phyloP scores from a whole-genome alignment of 1,140 invertebrate genomes.

The Lycorma delicatula region DNA sequence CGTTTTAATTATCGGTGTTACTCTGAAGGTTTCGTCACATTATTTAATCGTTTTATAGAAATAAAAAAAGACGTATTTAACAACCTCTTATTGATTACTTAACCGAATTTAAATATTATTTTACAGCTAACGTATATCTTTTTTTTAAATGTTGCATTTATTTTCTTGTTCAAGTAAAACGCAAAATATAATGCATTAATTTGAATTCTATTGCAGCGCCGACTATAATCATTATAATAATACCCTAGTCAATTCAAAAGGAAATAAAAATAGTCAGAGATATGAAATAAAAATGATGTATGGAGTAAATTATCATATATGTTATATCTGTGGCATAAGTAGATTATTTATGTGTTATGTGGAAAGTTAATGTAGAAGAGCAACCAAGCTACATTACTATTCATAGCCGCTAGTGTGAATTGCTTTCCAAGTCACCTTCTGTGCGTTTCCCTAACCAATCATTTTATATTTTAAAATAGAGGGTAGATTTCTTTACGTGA shows the following conservation, averaged over 20 bases:
- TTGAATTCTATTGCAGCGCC: too few relatives aligned
- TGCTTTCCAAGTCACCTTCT: neutral
- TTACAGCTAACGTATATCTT: too few relatives aligned
- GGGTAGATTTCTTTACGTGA: neutral
- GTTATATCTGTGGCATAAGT: neutral
- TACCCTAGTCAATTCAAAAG: neutral
- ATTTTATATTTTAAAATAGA: neutral
- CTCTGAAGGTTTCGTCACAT: too few relatives aligned
- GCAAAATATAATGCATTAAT: too few relatives aligned
- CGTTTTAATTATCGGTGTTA: too few relatives aligned
- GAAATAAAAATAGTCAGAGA: neutral
- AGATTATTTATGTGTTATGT: neutral
- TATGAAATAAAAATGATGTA: constrained; percentile 5
- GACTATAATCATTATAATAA: too few relatives aligned
- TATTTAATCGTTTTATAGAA: too few relatives aligned
- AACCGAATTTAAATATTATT: too few relatives aligned
- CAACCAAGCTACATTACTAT: neutral
- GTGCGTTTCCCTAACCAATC: neutral
- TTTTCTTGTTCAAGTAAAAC: too few relatives aligned
- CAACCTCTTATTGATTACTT: too few relatives aligned
- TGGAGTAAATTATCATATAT: neutral
- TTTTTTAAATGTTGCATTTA: too few relatives aligned
- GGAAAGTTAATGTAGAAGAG: neutral
- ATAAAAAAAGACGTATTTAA: too few relatives aligned
- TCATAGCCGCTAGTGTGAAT: neutral